Conservation (phyloP, 2,888 invertebrate species). For the Odontothrips loti region DNA sequence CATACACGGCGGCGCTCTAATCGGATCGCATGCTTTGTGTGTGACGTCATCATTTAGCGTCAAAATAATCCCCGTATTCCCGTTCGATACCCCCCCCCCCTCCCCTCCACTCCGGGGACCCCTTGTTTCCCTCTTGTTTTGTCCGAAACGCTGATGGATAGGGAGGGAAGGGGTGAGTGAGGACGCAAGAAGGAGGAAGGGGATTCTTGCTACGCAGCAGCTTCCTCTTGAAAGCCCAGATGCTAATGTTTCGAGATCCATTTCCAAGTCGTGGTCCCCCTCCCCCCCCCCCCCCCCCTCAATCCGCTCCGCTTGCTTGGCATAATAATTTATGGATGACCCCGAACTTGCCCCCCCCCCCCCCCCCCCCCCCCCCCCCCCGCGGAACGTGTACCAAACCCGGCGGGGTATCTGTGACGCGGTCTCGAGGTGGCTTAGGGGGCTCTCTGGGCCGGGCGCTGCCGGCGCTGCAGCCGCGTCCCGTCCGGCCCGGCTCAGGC, state of each 20-base stretch:
- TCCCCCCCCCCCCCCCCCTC: neutral
- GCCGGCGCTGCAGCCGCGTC: neutral
- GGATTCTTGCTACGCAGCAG: neutral
- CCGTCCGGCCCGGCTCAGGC: too few relatives aligned
- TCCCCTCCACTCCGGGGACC: neutral
- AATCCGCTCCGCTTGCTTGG: neutral
- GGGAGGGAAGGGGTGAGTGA: neutral
- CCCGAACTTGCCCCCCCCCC: neutral
- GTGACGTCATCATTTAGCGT: neutral
- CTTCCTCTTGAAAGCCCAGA: slow-evolving; percentile 22
- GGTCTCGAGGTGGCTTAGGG: neutral
- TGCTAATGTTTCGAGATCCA: slow-evolving; percentile 25
- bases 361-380: too few relatives aligned
- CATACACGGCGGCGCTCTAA: neutral
- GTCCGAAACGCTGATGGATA: neutral
- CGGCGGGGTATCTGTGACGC: neutral
- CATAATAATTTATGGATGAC: slow-evolving; percentile 21
- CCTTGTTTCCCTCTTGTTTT: neutral
- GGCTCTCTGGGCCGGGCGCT: neutral
- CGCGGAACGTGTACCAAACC: too few relatives aligned
- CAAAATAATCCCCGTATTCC: slow-evolving; percentile 7
- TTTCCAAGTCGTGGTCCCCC: neutral
- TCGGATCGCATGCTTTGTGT: neutral
- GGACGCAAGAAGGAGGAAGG: neutral
- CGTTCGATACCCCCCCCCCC: neutral